phyloP scores from a whole-genome alignment of 2,888 invertebrate genomes.

The Lepeophtheirus nordmannii region DNA sequence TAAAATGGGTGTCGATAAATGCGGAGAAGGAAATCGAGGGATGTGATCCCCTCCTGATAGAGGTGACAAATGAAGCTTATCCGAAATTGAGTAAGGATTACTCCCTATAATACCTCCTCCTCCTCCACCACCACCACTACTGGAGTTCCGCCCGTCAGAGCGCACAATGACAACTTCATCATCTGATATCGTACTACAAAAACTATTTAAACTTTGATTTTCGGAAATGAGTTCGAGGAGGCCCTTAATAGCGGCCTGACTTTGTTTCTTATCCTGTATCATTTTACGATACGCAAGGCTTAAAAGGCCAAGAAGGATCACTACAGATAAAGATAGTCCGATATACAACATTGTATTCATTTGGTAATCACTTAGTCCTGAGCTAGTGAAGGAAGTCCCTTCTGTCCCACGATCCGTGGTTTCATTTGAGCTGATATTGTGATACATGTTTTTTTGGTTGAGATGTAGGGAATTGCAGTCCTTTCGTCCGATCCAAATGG shows the following conservation, averaged over 20 bases:
- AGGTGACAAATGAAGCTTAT: neutral
- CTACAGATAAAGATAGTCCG: neutral
- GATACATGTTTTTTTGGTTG: neutral
- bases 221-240: neutral
- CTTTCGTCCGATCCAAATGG: neutral
- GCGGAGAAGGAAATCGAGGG: neutral
- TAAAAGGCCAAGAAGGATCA: neutral
- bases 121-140: too few relatives aligned
- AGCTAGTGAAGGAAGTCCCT: neutral
- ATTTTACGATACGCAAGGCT: neutral
- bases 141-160: neutral
- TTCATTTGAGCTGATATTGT: neutral
- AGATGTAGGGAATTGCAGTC: too few relatives aligned
- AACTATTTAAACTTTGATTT: neutral
- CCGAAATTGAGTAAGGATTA: neutral
- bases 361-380: neutral
- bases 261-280: neutral
- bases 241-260: constrained; percentile 6
- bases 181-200: neutral
- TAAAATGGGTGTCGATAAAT: constrained; percentile 4
- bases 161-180: neutral
- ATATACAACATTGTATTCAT: neutral
- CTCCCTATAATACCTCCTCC: neutral
- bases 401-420: neutral
- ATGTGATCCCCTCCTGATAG: neutral